Conservation (phyloP, 2,113 vertebrate genomes). For the Hippocampus zosterae region DNA sequence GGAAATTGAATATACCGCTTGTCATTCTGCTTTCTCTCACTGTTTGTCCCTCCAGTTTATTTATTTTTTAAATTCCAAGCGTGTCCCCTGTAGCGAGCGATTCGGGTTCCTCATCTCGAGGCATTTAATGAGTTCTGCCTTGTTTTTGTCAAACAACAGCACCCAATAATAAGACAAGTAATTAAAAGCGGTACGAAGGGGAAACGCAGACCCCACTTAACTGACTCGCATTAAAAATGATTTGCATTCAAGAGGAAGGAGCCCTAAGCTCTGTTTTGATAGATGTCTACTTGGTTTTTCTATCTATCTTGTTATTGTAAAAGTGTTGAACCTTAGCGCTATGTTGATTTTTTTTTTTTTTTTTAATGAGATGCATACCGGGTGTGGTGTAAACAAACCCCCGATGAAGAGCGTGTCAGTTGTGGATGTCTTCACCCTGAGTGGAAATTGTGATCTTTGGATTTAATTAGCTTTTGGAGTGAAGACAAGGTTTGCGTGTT, state of each 20-base stretch:
- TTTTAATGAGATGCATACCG: constrained; percentile 23
- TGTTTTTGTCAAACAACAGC: constrained; percentile 70
- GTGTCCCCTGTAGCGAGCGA: constrained; percentile 63
- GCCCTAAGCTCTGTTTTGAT: constrained; percentile 40
- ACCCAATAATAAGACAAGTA: constrained; percentile 73
- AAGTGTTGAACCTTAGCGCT: constrained; percentile 21
- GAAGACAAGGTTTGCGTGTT: constrained; percentile 55
- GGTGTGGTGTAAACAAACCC: constrained; percentile 20
- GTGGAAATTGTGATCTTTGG: constrained; percentile 54
- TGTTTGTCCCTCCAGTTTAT: constrained; percentile 32
- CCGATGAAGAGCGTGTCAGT: constrained; percentile 22
- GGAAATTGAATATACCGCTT: constrained; percentile 33
- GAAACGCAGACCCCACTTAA: constrained; percentile 43
- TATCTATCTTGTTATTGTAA: constrained; percentile 25
- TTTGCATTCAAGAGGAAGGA: constrained; percentile 49
- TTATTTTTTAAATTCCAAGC: constrained; percentile 47
- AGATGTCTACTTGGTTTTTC: constrained; percentile 25
- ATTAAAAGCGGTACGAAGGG: constrained; percentile 67
- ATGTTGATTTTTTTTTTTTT: constrained; percentile 33
- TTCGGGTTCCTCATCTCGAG: constrained; percentile 69
- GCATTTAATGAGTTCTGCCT: constrained; percentile 74
- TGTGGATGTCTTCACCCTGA: constrained; percentile 21
- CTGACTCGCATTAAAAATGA: constrained; percentile 54
- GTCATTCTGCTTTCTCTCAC: constrained; percentile 34
- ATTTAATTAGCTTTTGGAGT: constrained; percentile 67